Evolutionary conservation across 2,113 vertebrate species (phyloP).

Genomic region (Ciconia maguari): DNA sequence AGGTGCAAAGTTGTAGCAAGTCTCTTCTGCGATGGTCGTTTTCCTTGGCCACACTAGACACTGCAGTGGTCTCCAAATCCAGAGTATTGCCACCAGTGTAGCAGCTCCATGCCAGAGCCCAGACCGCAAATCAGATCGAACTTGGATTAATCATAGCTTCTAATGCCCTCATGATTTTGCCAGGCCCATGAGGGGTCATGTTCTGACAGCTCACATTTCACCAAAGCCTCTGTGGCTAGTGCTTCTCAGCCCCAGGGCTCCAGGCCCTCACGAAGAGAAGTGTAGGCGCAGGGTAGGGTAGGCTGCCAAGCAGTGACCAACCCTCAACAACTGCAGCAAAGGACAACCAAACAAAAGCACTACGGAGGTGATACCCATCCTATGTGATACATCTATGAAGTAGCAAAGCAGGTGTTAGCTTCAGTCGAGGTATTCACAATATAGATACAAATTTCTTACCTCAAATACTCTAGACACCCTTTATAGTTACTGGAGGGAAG

Average conservation of each 20-base stretch:
- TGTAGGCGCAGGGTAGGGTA: accelerated
- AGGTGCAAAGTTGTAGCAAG: neutral
- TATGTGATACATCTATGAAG: no score
- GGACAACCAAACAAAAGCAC: neutral
- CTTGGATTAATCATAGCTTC: neutral
- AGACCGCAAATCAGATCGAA: neutral
- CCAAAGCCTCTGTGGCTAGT: neutral
- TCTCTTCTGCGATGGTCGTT: neutral
- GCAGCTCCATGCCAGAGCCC: neutral
- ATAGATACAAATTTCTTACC: neutral
- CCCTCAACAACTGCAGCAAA: neutral
- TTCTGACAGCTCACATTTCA: neutral
- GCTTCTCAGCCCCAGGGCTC: neutral
- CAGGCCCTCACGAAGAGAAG: neutral
- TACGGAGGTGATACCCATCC: neutral
- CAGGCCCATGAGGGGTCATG: neutral
- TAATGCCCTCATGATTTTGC: neutral
- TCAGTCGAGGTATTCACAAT: neutral
- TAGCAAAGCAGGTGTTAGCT: neutral
- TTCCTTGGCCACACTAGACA: neutral
- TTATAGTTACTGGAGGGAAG: neutral
- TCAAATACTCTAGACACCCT: neutral
- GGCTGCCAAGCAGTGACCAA: accelerated
- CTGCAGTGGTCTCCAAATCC: neutral
- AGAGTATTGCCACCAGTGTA: neutral